phyloP scores from a whole-genome alignment of 2,797 vertebrate genomes.

The Trachops cirrhosus region DNA sequence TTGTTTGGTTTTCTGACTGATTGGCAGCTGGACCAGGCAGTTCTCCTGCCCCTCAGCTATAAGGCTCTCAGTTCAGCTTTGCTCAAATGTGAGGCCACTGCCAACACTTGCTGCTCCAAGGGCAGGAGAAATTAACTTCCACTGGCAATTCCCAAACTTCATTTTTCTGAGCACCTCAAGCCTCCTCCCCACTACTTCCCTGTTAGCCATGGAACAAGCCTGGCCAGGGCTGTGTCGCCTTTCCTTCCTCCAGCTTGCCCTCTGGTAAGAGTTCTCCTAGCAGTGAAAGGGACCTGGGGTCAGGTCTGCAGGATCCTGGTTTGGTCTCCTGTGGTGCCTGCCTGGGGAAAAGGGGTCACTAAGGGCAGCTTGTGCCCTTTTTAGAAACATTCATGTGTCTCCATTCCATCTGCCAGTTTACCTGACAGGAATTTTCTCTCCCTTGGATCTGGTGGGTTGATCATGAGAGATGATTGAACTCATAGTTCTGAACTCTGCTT shows the following conservation, averaged over 20 bases:
- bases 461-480: neutral
- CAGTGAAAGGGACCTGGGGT: neutral
- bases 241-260: neutral
- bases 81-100: neutral
- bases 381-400: neutral
- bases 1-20: neutral
- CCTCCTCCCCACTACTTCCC: neutral
- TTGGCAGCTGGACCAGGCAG: neutral
- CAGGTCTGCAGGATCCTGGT: neutral
- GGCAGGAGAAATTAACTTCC: neutral
- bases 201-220: neutral
- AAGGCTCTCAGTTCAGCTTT: neutral
- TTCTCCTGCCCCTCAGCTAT: neutral
- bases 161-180: neutral
- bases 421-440: no score
- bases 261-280: neutral
- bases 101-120: neutral
- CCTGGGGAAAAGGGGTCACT: neutral
- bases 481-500: neutral
- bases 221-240: neutral
- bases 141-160: neutral
- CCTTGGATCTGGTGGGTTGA: neutral
- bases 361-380: rapidly evolving
- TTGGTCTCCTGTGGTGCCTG: neutral
- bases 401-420: neutral